Evolutionary conservation across 2,888 invertebrate genomes (phyloP).

Genomic region (Drosophila aldrichi): DNA sequence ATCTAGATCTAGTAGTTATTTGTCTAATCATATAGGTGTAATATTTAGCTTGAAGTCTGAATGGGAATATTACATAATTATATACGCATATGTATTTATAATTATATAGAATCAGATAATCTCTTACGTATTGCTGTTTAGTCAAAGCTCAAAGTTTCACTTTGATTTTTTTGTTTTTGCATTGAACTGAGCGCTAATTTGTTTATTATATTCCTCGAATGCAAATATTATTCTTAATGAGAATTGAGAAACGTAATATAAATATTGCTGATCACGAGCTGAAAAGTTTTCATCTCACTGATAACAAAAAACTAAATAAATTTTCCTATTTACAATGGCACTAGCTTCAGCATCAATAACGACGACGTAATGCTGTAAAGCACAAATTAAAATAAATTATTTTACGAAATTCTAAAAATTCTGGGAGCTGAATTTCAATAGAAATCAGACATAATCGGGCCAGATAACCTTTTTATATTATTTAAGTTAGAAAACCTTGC

Average conservation of each 20-base stretch:
- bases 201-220: constrained; percentile 14
- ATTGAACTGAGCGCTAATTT: constrained; percentile 13
- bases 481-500: constrained; percentile 10
- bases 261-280: constrained; percentile 1
- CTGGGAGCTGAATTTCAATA: not conserved
- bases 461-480: constrained; percentile 32
- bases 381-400: not conserved
- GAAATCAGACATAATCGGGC: not conserved
- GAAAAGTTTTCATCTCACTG: constrained; percentile 7
- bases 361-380: not conserved
- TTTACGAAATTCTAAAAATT: not conserved
- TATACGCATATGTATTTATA: not conserved
- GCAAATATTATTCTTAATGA: constrained; percentile 48
- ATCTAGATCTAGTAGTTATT: not conserved
- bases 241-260: constrained; percentile 8
- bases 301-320: constrained; percentile 3
- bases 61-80: not conserved
- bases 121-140: not conserved
- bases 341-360: not conserved
- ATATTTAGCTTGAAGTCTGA: not conserved
- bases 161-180: constrained; percentile 3
- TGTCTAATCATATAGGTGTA: not conserved
- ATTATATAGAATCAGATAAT: not conserved
- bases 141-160: not conserved
- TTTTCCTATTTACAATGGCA: constrained; percentile 4